Base-by-base conservation (phyloP, 2,797 vertebrate genomes). In the Kryptolebias ocellatus region DNA sequence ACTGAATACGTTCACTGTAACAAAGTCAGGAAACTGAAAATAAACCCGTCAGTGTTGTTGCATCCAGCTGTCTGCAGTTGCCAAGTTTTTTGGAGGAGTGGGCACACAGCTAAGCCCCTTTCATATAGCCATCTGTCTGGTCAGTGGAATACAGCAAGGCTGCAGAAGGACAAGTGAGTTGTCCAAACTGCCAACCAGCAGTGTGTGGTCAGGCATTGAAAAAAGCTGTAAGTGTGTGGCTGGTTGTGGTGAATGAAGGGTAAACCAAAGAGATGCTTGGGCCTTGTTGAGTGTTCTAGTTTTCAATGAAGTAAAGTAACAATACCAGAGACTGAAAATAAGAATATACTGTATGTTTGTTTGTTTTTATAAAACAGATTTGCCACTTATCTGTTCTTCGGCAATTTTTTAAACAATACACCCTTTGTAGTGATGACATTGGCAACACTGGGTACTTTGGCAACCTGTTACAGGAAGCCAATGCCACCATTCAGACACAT, bases 91-190 rank as follows among this genome's bases (percentile, higher is more conserved):
- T n/a, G 18, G 72, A 64, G 56, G 27, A 77, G 67, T 31, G 12
- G 17, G 78, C 79, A 82, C 77, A 86, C 81, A 86, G 65, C 58
- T 78, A 69, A 70, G 70, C 67, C 72, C 65, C 49, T 80, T 79
- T 83, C 62, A 72, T 31, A 56, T 45, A 79, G 77, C 74, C 84
- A 80, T 87, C 74, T 79, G 83, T 78, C 66, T 72, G 71, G 78
- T 70, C 60, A 17, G 56, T 77, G 70, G 66, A 79, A 64, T 76
- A 67, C 67, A 81, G 70, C 67, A 67, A 61, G 45, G 58, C 64
- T 52, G 74, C 62, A 58, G 75, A 73, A 74, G 84, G 80, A 84
- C 73, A 74, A 76, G 71, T 77, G 70, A 86, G 71, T 45, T 72
- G 75, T 82, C 64, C 59, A 50, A 70, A 58, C 67, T 79, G 67